phyloP scores from a whole-genome alignment of 2,797 vertebrate species.

The Anguilla marmorata region DNA sequence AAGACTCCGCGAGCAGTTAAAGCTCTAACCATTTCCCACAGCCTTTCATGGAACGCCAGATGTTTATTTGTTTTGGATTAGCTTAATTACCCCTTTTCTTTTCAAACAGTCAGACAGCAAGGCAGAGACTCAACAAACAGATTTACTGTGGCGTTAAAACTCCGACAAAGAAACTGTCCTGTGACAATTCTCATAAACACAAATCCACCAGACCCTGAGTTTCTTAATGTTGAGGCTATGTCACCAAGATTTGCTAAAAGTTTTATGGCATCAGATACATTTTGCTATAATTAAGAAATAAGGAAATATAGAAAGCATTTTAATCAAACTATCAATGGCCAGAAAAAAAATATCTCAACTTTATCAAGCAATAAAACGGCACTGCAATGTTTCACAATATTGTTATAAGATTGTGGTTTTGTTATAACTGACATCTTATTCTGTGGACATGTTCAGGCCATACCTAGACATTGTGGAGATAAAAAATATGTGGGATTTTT shows the following conservation, averaged over 20 bases:
- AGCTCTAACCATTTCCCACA: conserved; percentile 60
- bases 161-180: conserved; percentile 49
- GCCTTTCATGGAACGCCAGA: conserved; percentile 66
- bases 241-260: background rate
- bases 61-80: conserved; percentile 74
- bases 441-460: background rate
- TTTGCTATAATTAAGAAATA: background rate
- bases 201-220: conserved; percentile 38
- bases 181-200: conserved; percentile 49
- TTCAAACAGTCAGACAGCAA: conserved; percentile 54
- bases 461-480: background rate
- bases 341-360: background rate
- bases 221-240: background rate
- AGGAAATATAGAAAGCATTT: background rate
- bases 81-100: conserved; percentile 65
- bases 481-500: background rate
- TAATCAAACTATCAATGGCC: background rate
- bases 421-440: background rate
- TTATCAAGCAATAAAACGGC: background rate
- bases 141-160: conserved; percentile 51
- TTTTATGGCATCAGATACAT: background rate
- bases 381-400: background rate
- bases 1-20: conserved; percentile 59
- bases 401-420: background rate
- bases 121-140: conserved; percentile 56